Evolutionary conservation across 2,888 invertebrate genomes (phyloP).

Genomic region (Linnaemya tessellans): DNA sequence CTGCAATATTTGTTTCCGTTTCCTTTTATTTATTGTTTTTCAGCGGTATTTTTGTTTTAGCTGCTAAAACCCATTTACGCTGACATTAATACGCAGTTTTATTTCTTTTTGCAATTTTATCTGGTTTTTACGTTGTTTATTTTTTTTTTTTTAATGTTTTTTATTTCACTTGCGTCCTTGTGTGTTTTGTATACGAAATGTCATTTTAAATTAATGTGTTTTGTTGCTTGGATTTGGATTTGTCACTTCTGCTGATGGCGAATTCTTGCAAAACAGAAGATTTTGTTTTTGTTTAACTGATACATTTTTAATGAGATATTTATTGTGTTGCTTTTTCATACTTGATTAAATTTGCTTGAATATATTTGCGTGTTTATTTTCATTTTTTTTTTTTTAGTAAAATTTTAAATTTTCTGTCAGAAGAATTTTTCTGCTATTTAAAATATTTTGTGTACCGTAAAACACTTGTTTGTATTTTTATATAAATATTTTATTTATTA

Average conservation of each 20-base stretch:
- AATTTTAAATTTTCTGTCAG: background rate
- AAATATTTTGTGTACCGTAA: background rate
- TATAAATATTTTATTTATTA: too few relatives aligned
- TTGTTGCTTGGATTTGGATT: background rate
- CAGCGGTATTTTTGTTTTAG: slow-evolving; percentile 3
- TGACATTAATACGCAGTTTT: slow-evolving; percentile 42
- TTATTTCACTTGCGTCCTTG: background rate
- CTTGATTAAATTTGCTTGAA: background rate
- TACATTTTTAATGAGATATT: background rate
- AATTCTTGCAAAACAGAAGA: background rate
- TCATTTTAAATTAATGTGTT: background rate
- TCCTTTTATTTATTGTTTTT: slow-evolving; percentile 11
- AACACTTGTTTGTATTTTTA: too few relatives aligned
- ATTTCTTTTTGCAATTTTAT: slow-evolving; percentile 16
- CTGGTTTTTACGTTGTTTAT: background rate
- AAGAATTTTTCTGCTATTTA: background rate
- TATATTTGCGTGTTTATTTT: background rate
- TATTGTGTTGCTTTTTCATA: background rate
- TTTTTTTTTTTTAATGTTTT: background rate
- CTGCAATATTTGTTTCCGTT: slow-evolving; percentile 49
- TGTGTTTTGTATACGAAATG: background rate
- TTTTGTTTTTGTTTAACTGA: slow-evolving; percentile 11
- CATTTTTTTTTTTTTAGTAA: background rate
- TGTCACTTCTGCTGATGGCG: slow-evolving; percentile 13
- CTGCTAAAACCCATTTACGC: slow-evolving; percentile 35